Conservation (phyloP, 2,113 vertebrate species). For the Entelurus aequoreus region DNA sequence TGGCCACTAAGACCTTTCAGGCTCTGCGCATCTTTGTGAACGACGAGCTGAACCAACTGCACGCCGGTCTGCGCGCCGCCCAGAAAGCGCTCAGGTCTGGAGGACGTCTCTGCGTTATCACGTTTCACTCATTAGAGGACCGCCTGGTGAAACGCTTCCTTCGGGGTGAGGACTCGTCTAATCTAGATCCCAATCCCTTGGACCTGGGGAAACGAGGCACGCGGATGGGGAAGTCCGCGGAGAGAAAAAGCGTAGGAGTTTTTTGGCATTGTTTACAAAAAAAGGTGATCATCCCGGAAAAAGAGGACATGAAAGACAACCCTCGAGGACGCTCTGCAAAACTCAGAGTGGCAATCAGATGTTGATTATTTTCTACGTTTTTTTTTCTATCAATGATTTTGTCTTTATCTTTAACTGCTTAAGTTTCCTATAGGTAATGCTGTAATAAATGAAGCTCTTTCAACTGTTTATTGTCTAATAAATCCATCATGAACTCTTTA, state of each 20-base stretch:
- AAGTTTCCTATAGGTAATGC: neutral
- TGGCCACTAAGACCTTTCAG: conserved; percentile 95
- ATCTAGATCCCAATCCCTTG: conserved; percentile 70
- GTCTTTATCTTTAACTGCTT: neutral
- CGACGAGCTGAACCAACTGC: conserved; percentile 87
- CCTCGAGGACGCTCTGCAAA: conserved; percentile 91
- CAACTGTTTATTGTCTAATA: no score
- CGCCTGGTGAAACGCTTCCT: conserved; percentile 89
- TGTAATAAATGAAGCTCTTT: neutral
- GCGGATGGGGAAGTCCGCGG: conserved; percentile 17
- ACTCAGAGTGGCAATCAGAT: conserved; percentile 80
- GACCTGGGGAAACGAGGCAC: conserved; percentile 57
- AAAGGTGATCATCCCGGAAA: conserved; percentile 80
- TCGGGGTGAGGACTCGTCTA: conserved; percentile 75
- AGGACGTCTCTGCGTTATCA: conserved; percentile 83
- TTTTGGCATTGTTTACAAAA: conserved; percentile 76
- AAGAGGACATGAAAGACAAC: conserved; percentile 76
- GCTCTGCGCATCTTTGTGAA: conserved; percentile 92
- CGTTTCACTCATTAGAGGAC: conserved; percentile 94
- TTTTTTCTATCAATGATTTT: neutral
- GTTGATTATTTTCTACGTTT: conserved; percentile 31
- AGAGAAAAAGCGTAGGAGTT: conserved; percentile 5
- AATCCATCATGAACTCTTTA: no score
- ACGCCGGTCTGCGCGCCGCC: conserved; percentile 74
- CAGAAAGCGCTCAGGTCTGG: conserved; percentile 75